A percentile compares a stretch with the other conserved stretches of the same genome.
phyloP scores from a whole-genome alignment of 2,113 vertebrate species.

The Pygathrix nemaeus region DNA sequence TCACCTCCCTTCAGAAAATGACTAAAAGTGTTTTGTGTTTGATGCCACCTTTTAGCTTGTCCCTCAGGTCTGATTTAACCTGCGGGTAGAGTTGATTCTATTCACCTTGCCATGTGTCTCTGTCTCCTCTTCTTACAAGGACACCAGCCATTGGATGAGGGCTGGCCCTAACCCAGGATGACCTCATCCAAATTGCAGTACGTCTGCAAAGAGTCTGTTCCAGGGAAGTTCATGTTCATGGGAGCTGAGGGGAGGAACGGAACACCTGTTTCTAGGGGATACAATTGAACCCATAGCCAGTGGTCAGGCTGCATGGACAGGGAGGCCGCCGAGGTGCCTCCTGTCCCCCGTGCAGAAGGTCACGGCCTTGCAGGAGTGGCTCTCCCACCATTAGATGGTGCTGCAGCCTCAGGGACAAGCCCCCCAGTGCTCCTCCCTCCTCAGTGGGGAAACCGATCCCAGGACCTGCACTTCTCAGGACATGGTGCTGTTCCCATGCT shows the following conservation, averaged over 20 bases:
- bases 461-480: not conserved
- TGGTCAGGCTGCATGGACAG: fast-evolving
- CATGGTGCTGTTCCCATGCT: not conserved
- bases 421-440: too few species aligned
- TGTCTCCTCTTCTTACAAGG: too few species aligned
- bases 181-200: not conserved
- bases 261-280: not conserved
- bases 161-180: too few species aligned
- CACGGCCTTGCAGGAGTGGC: not conserved
- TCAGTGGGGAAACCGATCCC: not conserved
- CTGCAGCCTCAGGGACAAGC: not conserved
- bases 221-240: not conserved
- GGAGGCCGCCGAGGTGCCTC: not conserved
- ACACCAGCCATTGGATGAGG: not conserved
- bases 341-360: fast-evolving
- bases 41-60: not conserved
- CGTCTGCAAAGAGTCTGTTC: not conserved
- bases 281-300: not conserved
- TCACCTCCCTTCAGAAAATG: not conserved
- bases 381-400: not conserved
- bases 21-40: not conserved
- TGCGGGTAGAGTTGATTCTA: not conserved
- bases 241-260: too few species aligned
- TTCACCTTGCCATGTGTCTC: not conserved
- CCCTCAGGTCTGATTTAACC: not conserved